Evolutionary conservation across 2,888 invertebrate genomes (phyloP).

Genomic region (Agriopis marginaria): DNA sequence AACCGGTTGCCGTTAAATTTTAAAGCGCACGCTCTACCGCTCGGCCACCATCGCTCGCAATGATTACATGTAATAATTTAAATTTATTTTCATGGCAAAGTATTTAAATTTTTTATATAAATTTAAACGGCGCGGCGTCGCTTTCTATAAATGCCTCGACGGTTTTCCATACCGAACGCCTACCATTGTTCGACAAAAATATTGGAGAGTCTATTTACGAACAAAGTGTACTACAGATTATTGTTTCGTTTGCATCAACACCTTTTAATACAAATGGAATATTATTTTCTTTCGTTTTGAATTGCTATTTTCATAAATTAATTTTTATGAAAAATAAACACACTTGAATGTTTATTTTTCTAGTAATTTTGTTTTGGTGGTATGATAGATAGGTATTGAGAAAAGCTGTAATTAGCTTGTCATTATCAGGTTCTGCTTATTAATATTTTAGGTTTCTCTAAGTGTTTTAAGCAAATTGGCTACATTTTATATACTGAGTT

Average conservation of each 20-base stretch:
- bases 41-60: no score
- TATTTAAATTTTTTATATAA: no score
- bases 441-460: no score
- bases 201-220: conserved; percentile 49
- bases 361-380: not conserved
- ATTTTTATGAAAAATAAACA: no score
- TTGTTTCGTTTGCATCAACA: conserved; percentile 57
- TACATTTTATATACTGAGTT: no score
- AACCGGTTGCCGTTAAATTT: no score
- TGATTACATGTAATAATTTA: no score
- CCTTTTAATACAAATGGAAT: conserved; percentile 45
- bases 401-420: no score
- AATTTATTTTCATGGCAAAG: no score
- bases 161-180: conserved; percentile 51
- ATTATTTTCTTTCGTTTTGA: not conserved
- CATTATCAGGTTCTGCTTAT: no score
- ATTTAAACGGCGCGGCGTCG: not conserved
- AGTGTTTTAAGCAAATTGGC: no score
- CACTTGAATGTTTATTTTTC: not conserved
- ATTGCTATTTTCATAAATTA: not conserved
- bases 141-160: conserved; percentile 4
- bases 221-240: conserved; percentile 48
- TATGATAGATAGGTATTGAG: not conserved
- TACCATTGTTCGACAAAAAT: conserved; percentile 63
- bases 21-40: no score